phyloP scores from a whole-genome alignment of 2,888 invertebrate genomes.

The Trachelus troglodyta region DNA sequence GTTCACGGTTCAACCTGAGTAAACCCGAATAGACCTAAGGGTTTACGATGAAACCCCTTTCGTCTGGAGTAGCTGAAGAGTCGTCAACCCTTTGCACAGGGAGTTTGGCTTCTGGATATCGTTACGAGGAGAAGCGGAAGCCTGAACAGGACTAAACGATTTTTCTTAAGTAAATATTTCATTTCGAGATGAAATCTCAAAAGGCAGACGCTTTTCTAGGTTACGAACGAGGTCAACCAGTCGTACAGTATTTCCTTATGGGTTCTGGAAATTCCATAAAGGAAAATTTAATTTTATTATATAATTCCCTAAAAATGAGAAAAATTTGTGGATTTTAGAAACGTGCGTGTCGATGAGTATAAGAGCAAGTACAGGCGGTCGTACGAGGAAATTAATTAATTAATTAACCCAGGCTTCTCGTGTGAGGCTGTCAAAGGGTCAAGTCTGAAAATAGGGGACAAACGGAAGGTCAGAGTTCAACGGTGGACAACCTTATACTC shows the following conservation, averaged over 20 bases:
- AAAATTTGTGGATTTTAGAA: not conserved
- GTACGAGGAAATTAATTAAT: conserved; percentile 57
- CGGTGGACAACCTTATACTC: not conserved
- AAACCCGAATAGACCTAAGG: not conserved
- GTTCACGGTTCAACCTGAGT: not conserved
- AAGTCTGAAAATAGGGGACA: conserved; percentile 57
- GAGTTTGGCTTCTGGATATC: not conserved
- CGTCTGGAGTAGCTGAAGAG: not conserved
- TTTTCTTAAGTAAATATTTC: not conserved
- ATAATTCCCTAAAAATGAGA: not conserved
- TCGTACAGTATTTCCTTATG: not conserved
- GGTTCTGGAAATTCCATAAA: not conserved
- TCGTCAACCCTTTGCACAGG: not conserved
- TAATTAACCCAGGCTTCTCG: conserved; percentile 53
- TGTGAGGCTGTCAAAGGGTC: conserved; percentile 51
- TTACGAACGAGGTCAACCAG: not conserved
- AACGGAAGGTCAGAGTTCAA: conserved; percentile 51
- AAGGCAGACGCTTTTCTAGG: not conserved
- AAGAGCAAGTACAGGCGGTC: conserved; percentile 34
- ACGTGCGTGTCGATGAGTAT: not conserved
- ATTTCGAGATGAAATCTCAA: not conserved
- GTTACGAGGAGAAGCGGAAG: not conserved
- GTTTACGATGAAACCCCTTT: not conserved
- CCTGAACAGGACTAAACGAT: not conserved
- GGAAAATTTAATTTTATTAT: too few species aligned